Percentiles rank a stretch among this genome's conserved stretches.
These are phyloP conservation scores for Calcarius lapponicus DNA, from an alignment of 2,797 vertebrate genomes.

Conservation along the genomic window DNA sequence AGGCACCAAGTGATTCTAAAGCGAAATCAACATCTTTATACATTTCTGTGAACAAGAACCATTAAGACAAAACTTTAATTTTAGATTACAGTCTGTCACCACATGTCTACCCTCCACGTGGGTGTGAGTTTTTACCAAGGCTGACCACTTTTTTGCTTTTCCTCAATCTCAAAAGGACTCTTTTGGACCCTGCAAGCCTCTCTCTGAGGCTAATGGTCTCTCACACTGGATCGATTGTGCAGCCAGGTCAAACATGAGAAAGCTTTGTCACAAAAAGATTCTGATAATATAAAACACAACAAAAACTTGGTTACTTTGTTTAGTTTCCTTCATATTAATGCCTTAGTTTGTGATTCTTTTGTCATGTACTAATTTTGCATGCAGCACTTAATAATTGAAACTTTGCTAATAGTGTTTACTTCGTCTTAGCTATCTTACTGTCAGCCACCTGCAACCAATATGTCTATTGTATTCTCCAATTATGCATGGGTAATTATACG, in stretches of 20 bases:
- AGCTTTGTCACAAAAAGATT: background rate
- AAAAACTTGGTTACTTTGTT: background rate
- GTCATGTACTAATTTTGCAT: background rate
- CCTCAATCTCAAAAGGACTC: background rate
- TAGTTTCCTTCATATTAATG: background rate
- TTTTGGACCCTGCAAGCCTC: background rate
- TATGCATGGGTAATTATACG: slow-evolving; percentile 1
- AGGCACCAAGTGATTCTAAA: background rate
- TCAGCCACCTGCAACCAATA: slow-evolving; percentile 32
- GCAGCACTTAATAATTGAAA: background rate
- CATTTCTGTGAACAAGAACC: background rate
- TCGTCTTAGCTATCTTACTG: background rate
- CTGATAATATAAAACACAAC: background rate
- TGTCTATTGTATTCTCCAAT: background rate
- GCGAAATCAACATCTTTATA: background rate
- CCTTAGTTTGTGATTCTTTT: background rate
- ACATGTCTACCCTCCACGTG: background rate
- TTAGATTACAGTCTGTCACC: background rate
- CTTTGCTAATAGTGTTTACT: slow-evolving; percentile 14
- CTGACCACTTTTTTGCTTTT: background rate
- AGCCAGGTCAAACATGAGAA: background rate
- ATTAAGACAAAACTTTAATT: background rate
- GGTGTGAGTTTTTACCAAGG: background rate
- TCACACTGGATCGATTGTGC: fast-evolving
- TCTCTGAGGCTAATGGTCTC: background rate